Percentiles rank a stretch among this genome's conserved stretches.
Conservation (phyloP, 1,140 invertebrate species). For the Metaphire vulgaris region DNA sequence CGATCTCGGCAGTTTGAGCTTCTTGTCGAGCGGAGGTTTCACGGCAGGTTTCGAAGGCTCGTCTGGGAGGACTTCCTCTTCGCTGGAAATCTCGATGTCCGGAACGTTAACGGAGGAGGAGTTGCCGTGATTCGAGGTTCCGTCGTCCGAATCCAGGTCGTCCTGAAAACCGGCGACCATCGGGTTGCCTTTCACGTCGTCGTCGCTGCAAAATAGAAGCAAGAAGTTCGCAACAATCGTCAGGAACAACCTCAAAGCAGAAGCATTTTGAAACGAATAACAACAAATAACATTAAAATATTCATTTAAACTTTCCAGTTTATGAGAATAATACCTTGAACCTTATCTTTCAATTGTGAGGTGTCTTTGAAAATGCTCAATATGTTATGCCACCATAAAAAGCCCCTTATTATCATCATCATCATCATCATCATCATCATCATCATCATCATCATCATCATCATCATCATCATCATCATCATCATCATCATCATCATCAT, state of each 20-base stretch:
- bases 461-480: neutral
- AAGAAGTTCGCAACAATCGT: too few relatives aligned
- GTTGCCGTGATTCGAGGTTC: constrained; percentile 23
- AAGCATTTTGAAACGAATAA: neutral
- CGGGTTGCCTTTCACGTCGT: constrained; percentile 68
- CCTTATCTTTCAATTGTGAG: too few relatives aligned
- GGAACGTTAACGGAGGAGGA: neutral
- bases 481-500: neutral
- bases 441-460: neutral
- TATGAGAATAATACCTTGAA: too few relatives aligned
- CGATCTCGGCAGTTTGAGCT: neutral
- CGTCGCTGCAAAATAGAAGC: constrained; percentile 60
- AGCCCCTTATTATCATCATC: too few relatives aligned
- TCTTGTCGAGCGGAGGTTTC: neutral
- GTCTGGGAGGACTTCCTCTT: too few relatives aligned
- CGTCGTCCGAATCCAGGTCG: constrained; percentile 58
- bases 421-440: too few relatives aligned
- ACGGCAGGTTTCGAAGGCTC: too few relatives aligned
- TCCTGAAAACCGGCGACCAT: constrained; percentile 79
- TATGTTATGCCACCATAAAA: too few relatives aligned
- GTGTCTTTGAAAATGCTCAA: too few relatives aligned
- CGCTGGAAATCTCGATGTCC: neutral
- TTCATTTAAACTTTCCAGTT: constrained; percentile 54
- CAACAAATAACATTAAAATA: constrained; percentile 16
- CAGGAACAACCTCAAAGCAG: neutral